These are phyloP conservation scores for Ophioninae sp. DNA, from an alignment of 2,888 invertebrate species.

Conservation along the genomic window DNA sequence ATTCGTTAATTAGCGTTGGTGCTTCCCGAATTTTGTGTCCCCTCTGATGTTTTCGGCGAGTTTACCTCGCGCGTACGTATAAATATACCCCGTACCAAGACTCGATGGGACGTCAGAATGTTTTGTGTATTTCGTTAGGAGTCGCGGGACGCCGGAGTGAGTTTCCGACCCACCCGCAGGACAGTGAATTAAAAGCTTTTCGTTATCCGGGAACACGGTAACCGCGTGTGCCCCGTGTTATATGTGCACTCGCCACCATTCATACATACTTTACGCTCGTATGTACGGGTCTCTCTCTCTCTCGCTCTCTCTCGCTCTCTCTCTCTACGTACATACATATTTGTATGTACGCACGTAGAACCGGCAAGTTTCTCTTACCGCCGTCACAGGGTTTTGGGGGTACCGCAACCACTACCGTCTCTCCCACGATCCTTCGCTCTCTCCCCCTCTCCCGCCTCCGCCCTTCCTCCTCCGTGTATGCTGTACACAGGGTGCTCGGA, in stretches of 20 bases:
- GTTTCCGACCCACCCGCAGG: conserved; percentile 46
- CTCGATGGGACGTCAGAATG: conserved; percentile 18
- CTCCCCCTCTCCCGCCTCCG: background rate
- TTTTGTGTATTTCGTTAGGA: conserved; percentile 34
- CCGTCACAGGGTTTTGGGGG: conserved; percentile 44
- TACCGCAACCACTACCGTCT: conserved; percentile 30
- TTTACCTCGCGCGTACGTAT: background rate
- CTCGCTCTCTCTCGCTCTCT: background rate
- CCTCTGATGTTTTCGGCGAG: conserved; percentile 17
- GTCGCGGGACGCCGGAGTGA: conserved; percentile 38
- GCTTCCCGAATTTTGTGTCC: background rate
- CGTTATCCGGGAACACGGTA: conserved; percentile 48
- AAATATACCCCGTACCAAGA: background rate
- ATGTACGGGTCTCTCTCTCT: background rate
- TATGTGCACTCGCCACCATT: conserved; percentile 19
- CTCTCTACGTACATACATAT: background rate
- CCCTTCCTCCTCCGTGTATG: background rate
- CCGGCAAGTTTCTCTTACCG: conserved; percentile 37
- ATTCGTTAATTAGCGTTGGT: conserved; percentile 16
- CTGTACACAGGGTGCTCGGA: too few relatives aligned
- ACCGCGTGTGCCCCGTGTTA: conserved; percentile 33
- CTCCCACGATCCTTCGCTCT: background rate
- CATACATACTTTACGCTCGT: conserved; percentile 25
- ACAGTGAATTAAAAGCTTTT: conserved; percentile 58
- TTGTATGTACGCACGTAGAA: conserved; percentile 1